Evolutionary conservation across 1,140 invertebrate species (phyloP), one percentile per base, ranked within the genome.

Genomic region (Drosophila bocqueti): DNA sequence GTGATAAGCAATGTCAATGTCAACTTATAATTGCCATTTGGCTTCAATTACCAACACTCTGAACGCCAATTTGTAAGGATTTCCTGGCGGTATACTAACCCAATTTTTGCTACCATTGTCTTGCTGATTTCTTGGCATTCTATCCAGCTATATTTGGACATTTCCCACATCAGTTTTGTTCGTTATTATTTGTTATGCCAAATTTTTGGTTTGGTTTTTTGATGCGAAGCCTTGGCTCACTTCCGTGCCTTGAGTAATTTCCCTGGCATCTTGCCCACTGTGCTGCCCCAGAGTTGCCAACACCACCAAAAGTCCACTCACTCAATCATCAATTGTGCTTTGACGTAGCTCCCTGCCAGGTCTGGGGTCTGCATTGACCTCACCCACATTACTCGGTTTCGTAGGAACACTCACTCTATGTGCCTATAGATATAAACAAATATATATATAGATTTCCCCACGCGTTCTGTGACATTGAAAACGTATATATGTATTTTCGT

Each of bases 201-300:
- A 80, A 75, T 58, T 74, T 61, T 61, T 9, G 16, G 26, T 31
- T 50, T 2, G 4, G 15, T 9, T 21, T 21, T 15, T 18, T 3
- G 47, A 43, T 47, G 63, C 38, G 62, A 80, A 76, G 54, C 64
- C 72, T 83, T 84, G 81, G 69, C 78, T 72, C 76, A 76, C 79
- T 87, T 83, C 77, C 76, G 76, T 54, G 84, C 84, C 79, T 83
- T 74, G 42, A 34, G 71, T 46, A 72, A 73, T 73, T 61, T 76
- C 64, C 60, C 58, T 89, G 85, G 85, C 85, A 67, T 5, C 21
- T 58, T 91, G 85, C 84, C 84, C 84, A 89, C 84, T 89, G 85
- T 89, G 84, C 76, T 84, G 84, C 71, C 65, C 31, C 31, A 80
- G 83, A 77, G 76, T 77, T 78, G 65, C 80, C 79, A 67, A 76